Conservation (phyloP, 2,113 vertebrate species). For the Alligator sinensis region DNA sequence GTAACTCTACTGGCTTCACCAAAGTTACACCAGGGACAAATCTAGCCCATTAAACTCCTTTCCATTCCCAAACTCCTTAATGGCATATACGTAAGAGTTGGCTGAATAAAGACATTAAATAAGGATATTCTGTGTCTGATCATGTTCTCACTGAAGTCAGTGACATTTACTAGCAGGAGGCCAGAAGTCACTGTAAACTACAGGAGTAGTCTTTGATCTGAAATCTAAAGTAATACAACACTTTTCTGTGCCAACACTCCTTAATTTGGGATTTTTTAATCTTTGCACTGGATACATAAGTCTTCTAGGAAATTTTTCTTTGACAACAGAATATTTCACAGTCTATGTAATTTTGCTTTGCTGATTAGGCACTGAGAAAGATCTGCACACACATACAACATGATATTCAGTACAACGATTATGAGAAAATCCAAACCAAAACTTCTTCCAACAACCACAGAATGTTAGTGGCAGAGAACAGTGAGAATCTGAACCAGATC, state of each 20-base stretch:
- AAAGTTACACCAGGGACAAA: slow-evolving; percentile 31
- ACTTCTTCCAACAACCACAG: slow-evolving; percentile 17
- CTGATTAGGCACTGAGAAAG: not conserved
- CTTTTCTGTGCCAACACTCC: not conserved
- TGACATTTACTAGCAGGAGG: slow-evolving; percentile 14
- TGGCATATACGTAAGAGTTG: slow-evolving; percentile 33
- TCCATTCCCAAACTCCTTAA: slow-evolving; percentile 72
- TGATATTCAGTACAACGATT: not conserved
- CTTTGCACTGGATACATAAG: slow-evolving; percentile 14
- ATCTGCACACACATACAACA: not conserved
- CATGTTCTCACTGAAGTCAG: slow-evolving; percentile 39
- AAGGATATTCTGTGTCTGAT: not conserved
- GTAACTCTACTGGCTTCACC: slow-evolving; percentile 37
- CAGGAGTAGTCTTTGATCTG: slow-evolving; percentile 53
- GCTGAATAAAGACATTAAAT: slow-evolving; percentile 51
- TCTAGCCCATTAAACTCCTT: slow-evolving; percentile 33
- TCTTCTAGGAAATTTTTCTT: slow-evolving; percentile 17
- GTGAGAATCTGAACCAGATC: not conserved
- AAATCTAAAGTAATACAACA: slow-evolving; percentile 13
- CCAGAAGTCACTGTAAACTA: slow-evolving; percentile 30
- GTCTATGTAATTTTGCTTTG: not conserved
- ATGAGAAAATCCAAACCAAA: not conserved
- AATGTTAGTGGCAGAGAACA: not conserved
- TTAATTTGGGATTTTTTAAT: slow-evolving; percentile 7
- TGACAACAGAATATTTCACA: slow-evolving; percentile 18